These are phyloP conservation scores for Lasioglossum morio DNA, from an alignment of 2,888 invertebrate species.

Conservation along the genomic window DNA sequence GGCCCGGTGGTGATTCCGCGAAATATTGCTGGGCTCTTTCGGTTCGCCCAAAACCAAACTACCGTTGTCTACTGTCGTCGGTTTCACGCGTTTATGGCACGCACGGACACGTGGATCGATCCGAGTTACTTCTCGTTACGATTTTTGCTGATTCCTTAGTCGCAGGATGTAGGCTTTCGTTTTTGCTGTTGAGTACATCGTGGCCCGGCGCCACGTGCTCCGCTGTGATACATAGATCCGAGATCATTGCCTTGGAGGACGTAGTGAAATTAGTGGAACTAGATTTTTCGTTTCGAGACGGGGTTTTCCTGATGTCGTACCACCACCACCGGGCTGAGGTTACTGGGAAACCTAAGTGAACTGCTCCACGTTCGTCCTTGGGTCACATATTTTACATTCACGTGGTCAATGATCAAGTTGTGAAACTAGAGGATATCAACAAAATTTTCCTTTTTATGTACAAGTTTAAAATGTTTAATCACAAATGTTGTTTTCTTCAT, in stretches of 20 bases:
- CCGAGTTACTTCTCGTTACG: not conserved
- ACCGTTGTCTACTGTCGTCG: not conserved
- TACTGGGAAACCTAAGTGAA: not conserved
- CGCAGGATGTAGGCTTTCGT: not conserved
- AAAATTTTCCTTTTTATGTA: not conserved
- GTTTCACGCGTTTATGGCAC: not conserved
- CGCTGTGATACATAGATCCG: not conserved
- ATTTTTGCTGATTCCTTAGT: not conserved
- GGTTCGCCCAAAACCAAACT: not conserved
- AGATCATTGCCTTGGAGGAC: not conserved
- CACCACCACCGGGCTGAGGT: not conserved
- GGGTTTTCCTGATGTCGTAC: not conserved
- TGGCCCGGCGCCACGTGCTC: not conserved
- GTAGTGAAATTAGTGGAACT: not conserved
- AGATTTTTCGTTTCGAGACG: not conserved
- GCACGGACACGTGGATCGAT: not conserved
- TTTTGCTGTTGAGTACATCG: not conserved
- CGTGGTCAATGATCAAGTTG: too few relatives aligned
- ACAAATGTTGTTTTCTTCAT: not conserved
- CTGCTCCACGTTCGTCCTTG: not conserved
- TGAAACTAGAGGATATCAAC: too few relatives aligned
- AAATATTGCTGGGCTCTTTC: not conserved
- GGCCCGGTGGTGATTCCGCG: constrained; percentile 3
- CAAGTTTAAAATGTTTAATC: not conserved
- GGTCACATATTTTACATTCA: not conserved